phyloP scores from a whole-genome alignment of 2,113 vertebrate genomes.

The Corynorhinus townsendii region DNA sequence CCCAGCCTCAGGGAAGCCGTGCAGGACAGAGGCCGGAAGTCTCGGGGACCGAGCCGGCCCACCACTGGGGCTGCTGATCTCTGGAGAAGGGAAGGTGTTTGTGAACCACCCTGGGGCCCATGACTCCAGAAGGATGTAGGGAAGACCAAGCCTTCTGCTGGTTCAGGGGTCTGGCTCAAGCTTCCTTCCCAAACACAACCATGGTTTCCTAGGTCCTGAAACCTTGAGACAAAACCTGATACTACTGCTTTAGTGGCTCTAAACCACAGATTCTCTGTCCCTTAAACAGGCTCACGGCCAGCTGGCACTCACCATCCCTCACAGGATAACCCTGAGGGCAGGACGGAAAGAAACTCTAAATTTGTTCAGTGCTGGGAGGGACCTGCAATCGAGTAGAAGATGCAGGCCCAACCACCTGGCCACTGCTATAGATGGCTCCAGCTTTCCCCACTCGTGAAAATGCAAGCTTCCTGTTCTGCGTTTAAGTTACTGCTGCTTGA shows the following conservation, averaged over 20 bases:
- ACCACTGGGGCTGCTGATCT: background rate
- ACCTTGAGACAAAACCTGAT: background rate
- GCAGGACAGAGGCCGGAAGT: rapidly evolving
- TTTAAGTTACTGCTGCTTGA: background rate
- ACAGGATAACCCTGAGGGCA: background rate
- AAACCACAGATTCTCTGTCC: background rate
- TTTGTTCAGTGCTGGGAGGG: rapidly evolving
- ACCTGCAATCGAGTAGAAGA: rapidly evolving
- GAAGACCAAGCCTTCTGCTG: background rate
- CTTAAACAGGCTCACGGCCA: background rate
- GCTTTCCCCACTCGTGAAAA: rapidly evolving
- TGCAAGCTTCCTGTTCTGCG: no score
- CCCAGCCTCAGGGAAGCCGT: rapidly evolving
- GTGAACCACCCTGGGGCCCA: background rate
- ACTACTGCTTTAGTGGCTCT: background rate
- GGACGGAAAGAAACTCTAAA: background rate
- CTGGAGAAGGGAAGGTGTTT: rapidly evolving
- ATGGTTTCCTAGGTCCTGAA: rapidly evolving
- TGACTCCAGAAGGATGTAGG: no score
- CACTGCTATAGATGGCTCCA: rapidly evolving
- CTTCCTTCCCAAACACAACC: background rate
- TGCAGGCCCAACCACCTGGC: rapidly evolving
- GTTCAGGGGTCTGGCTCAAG: rapidly evolving
- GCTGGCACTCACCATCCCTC: background rate
- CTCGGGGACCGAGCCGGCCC: rapidly evolving